Conservation (phyloP, 1,140 invertebrate species). For the Arctopsyche grandis region DNA sequence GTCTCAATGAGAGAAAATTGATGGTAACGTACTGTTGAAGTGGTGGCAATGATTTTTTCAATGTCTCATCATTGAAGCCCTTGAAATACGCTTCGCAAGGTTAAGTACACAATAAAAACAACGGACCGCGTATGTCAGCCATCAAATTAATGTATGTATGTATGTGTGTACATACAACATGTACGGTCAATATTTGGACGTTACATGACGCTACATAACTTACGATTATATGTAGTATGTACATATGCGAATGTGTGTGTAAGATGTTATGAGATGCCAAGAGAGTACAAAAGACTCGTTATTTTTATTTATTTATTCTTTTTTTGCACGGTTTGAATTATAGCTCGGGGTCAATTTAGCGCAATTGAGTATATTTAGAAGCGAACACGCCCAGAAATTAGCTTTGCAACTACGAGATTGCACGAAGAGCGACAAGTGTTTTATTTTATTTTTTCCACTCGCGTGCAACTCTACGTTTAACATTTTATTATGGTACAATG, state of each 20-base stretch:
- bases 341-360: background rate
- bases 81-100: background rate
- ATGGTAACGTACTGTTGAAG: background rate
- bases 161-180: background rate
- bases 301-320: no score
- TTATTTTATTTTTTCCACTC: background rate
- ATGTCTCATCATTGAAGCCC: background rate
- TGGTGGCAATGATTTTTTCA: constrained; percentile 14
- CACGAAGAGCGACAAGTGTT: constrained; percentile 1
- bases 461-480: no score
- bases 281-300: no score
- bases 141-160: background rate
- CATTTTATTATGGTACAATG: background rate
- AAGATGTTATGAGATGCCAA: no score
- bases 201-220: background rate
- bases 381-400: background rate
- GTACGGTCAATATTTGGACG: constrained; percentile 1
- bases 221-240: no score
- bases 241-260: no score
- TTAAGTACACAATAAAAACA: constrained; percentile 11
- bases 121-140: background rate
- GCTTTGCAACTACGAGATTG: constrained; percentile 2
- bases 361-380: constrained; percentile 14
- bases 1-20: constrained; percentile 8
- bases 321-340: background rate